Percentiles rank a stretch among this genome's conserved stretches.
Evolutionary conservation across 2,113 vertebrate species (phyloP).

Genomic region (Patagioenas fasciata): DNA sequence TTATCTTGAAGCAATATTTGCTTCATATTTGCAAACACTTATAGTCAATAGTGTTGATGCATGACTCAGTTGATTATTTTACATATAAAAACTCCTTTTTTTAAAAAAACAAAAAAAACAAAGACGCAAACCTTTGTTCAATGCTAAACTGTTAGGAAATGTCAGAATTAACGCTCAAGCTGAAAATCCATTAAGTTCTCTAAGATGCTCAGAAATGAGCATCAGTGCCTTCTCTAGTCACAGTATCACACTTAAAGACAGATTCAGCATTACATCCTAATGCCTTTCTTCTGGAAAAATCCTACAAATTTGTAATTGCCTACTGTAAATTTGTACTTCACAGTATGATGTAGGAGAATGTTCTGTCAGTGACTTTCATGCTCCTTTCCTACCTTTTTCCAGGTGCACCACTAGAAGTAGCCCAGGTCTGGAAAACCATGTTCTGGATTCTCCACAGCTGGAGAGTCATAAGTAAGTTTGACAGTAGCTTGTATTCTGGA

Average conservation of each 20-base stretch:
- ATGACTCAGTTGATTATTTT: not conserved
- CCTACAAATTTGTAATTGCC: not conserved
- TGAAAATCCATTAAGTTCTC: not conserved
- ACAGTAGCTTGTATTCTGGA: not conserved
- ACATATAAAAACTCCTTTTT: not conserved
- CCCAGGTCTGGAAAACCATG: slow-evolving; percentile 48
- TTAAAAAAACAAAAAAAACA: not conserved
- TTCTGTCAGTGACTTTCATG: not conserved
- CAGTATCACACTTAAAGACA: not conserved
- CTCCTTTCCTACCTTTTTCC: not conserved
- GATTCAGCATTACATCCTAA: not conserved
- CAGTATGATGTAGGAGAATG: not conserved
- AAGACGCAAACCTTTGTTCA: not conserved
- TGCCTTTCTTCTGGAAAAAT: not conserved
- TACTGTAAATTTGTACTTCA: not conserved
- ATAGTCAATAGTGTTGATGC: not conserved
- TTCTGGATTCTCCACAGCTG: slow-evolving; percentile 47
- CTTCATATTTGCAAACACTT: not conserved
- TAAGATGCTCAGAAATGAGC: not conserved
- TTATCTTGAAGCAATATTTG: not conserved
- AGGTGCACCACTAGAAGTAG: slow-evolving; percentile 43
- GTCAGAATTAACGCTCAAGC: not conserved
- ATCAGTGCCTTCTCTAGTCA: not conserved
- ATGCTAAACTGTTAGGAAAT: not conserved
- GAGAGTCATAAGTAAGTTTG: slow-evolving; percentile 75